Conservation (phyloP, 2,113 vertebrate genomes). For the Otus sunia region DNA sequence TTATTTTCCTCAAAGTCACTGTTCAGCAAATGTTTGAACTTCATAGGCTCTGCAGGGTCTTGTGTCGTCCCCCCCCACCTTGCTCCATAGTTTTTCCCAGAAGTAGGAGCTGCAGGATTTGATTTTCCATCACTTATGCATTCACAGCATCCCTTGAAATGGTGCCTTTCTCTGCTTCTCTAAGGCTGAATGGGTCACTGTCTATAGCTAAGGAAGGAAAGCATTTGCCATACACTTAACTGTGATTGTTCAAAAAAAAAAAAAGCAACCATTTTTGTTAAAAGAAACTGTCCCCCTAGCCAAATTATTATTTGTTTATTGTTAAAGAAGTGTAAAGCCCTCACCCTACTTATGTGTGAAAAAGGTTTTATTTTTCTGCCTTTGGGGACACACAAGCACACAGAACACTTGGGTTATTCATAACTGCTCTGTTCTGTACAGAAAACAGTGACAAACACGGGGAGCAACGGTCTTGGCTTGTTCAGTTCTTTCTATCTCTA, state of each 20-base stretch:
- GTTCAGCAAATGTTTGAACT: neutral
- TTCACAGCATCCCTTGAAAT: neutral
- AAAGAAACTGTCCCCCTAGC: neutral
- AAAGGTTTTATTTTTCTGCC: neutral
- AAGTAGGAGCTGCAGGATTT: neutral
- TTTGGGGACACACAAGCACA: neutral
- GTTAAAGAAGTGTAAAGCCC: neutral
- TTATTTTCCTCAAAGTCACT: neutral
- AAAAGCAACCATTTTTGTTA: neutral
- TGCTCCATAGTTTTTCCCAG: neutral
- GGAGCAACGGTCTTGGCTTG: neutral
- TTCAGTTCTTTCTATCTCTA: neutral
- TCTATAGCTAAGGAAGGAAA: neutral
- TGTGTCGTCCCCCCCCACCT: neutral
- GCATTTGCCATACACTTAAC: neutral
- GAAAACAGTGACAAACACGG: neutral
- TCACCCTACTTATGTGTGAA: neutral
- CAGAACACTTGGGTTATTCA: neutral
- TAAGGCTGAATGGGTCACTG: neutral
- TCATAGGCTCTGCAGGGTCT: neutral
- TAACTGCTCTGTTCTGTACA: neutral
- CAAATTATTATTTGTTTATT: neutral
- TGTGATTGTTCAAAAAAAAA: neutral
- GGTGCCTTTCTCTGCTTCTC: neutral
- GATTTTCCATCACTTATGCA: neutral